These are phyloP conservation scores for Urophycis tenuis DNA, from an alignment of 2,797 vertebrate genomes.

Conservation along the genomic window DNA sequence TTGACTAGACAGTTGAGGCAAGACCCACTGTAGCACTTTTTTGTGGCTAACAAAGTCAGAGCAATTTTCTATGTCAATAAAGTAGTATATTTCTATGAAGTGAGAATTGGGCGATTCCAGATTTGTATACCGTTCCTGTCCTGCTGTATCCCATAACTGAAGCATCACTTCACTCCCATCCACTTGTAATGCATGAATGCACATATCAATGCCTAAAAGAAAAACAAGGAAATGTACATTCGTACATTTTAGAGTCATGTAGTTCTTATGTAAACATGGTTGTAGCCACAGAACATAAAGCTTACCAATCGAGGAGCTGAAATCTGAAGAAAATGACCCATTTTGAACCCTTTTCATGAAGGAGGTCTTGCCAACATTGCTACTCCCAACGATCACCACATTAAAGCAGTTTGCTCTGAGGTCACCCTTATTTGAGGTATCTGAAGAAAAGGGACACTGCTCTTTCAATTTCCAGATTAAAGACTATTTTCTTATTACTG, in stretches of 20 bases:
- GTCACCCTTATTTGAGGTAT: background rate
- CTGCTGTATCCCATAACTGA: constrained; percentile 92
- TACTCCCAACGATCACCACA: constrained; percentile 83
- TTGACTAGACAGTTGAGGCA: background rate
- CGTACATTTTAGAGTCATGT: constrained; percentile 3
- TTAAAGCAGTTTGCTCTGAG: constrained; percentile 51
- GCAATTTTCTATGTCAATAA: too few relatives aligned
- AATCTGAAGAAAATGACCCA: constrained; percentile 64
- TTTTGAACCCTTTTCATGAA: constrained; percentile 78
- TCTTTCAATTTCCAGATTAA: background rate
- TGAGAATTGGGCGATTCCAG: background rate
- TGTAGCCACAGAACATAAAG: background rate
- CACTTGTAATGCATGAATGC: constrained; percentile 73
- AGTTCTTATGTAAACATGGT: background rate
- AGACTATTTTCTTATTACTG: background rate
- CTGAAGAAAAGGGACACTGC: constrained; percentile 23
- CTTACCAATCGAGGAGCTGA: constrained; percentile 80
- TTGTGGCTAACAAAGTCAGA: background rate
- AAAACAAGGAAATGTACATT: constrained; percentile 8
- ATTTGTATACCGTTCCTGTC: constrained; percentile 81
- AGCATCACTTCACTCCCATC: constrained; percentile 74
- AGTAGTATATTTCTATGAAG: background rate
- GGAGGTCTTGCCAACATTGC: constrained; percentile 87
- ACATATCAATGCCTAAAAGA: constrained; percentile 81
- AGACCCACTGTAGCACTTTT: background rate